Conservation (phyloP, 2,797 vertebrate genomes). For the Scyliorhinus canicula region DNA sequence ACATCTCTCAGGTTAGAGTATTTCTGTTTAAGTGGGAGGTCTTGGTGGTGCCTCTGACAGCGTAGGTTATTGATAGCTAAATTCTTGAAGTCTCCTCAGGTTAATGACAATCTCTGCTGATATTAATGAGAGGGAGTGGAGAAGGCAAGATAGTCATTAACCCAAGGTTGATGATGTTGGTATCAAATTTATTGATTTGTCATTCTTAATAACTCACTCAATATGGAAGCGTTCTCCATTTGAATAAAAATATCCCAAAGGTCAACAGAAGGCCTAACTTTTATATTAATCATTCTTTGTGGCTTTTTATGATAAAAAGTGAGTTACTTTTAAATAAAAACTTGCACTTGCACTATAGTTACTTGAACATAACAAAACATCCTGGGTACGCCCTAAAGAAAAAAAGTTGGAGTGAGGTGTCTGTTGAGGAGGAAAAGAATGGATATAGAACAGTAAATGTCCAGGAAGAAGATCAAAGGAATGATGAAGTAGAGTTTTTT, state of each 20-base stretch:
- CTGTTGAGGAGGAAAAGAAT: not conserved
- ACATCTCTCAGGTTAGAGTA: not conserved
- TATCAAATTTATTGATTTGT: not conserved
- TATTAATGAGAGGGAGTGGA: not conserved
- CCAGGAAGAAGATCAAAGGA: not conserved
- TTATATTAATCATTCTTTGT: not conserved
- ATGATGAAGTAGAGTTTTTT: not conserved
- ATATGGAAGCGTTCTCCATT: not conserved
- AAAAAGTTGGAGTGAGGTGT: too few relatives aligned
- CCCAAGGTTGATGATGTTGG: not conserved
- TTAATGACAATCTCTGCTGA: not conserved
- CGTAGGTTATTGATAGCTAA: not conserved
- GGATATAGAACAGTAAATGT: too few relatives aligned
- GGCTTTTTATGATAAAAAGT: not conserved
- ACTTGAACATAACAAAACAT: not conserved
- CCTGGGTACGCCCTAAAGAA: not conserved
- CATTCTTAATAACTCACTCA: constrained; percentile 7
- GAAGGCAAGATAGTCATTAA: not conserved
- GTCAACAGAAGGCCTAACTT: not conserved
- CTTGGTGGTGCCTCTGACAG: not conserved
- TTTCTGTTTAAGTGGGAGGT: not conserved
- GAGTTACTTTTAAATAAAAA: not conserved
- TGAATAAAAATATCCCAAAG: constrained; percentile 6
- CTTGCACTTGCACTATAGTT: not conserved
- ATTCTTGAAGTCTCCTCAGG: not conserved